Conservation (phyloP, 2,888 invertebrate genomes). For the Saturnia japonica region DNA sequence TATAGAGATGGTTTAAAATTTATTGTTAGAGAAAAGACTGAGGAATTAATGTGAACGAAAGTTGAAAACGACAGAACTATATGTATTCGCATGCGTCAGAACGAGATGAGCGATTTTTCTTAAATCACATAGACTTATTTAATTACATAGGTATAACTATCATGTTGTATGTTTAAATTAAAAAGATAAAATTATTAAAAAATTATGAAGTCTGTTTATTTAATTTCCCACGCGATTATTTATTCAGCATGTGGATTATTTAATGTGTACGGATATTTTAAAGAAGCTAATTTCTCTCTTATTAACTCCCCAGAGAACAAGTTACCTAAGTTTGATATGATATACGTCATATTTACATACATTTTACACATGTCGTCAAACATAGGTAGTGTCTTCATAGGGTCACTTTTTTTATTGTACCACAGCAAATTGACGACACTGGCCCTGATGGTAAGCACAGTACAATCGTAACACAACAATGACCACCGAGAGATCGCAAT, state of each 20-base stretch:
- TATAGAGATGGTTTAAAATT: slow-evolving; percentile 30
- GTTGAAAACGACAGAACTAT: neutral
- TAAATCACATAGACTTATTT: slow-evolving; percentile 75
- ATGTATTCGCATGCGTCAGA: slow-evolving; percentile 33
- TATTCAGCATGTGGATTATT: neutral
- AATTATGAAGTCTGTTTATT: neutral
- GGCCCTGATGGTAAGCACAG: no score
- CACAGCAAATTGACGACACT: no score
- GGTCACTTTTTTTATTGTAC: no score
- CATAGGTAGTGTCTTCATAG: no score
- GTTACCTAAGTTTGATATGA: no score
- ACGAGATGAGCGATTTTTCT: slow-evolving; percentile 60
- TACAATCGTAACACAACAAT: no score
- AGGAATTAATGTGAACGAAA: slow-evolving; percentile 32
- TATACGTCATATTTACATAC: no score
- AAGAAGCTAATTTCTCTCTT: no score
- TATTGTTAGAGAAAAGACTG: slow-evolving; percentile 22
- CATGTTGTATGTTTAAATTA: slow-evolving; percentile 80
- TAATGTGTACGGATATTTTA: no score
- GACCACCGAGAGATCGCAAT: no score
- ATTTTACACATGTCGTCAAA: no score
- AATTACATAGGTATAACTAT: slow-evolving; percentile 71
- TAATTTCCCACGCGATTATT: neutral
- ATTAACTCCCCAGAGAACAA: no score
- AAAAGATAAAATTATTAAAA: slow-evolving; percentile 41